Evolutionary conservation across 2,113 vertebrate genomes (phyloP).

Genomic region (Regulus satrapa): DNA sequence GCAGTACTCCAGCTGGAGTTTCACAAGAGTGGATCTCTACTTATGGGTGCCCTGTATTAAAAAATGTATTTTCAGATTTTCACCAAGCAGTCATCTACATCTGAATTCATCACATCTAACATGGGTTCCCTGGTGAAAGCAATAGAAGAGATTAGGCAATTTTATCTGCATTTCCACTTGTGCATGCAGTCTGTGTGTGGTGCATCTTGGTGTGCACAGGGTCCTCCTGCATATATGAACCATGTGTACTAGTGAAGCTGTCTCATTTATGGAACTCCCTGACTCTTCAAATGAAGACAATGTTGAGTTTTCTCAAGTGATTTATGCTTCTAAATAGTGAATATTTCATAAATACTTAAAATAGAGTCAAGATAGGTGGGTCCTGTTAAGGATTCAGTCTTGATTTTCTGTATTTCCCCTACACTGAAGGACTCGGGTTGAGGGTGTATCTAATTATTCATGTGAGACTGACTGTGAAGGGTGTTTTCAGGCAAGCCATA

Average conservation of each 20-base stretch:
- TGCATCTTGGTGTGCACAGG: background rate
- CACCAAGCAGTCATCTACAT: background rate
- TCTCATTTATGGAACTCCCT: background rate
- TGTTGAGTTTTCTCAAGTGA: background rate
- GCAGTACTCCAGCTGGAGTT: background rate
- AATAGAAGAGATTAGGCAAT: background rate
- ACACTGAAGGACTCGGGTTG: conserved; percentile 25
- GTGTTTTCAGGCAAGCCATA: conserved; percentile 61
- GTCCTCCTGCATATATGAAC: background rate
- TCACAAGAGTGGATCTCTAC: background rate
- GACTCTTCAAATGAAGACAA: background rate
- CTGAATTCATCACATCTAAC: background rate
- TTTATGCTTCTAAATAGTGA: background rate
- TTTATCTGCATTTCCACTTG: background rate
- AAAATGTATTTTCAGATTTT: background rate
- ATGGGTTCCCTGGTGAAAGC: background rate
- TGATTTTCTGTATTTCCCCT: conserved; percentile 52
- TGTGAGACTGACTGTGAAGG: conserved; percentile 60
- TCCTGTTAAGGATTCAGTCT: conserved; percentile 45
- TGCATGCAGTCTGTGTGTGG: background rate
- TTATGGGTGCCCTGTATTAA: background rate
- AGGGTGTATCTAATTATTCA: conserved; percentile 51
- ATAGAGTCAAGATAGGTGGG: conserved; percentile 23
- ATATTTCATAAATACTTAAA: conserved; percentile 51
- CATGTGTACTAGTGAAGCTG: background rate